Evolutionary conservation across 2,888 invertebrate genomes (phyloP).

Genomic region (Eristalinus aeneus): DNA sequence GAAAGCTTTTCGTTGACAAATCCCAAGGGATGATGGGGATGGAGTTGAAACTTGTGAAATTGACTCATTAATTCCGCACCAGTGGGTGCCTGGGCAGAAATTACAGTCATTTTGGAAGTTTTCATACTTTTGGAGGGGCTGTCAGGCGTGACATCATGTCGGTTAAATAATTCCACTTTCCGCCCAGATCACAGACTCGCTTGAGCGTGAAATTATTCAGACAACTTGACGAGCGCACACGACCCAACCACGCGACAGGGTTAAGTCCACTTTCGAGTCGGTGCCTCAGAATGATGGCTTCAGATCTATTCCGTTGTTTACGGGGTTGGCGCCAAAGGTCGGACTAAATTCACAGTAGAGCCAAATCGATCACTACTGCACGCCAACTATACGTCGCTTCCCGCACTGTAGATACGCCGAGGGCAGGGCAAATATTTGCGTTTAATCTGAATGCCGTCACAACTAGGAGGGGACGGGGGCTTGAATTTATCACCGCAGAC

Average conservation of each 20-base stretch:
- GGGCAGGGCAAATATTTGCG: background rate
- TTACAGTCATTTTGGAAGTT: no score
- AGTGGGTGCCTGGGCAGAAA: background rate
- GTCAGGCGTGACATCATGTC: no score
- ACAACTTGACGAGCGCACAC: background rate
- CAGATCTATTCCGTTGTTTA: background rate
- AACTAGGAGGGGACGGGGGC: background rate
- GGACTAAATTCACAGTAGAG: background rate
- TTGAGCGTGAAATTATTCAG: background rate
- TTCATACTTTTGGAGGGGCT: no score
- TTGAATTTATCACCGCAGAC: background rate
- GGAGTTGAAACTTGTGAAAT: background rate
- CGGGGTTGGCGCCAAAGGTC: background rate
- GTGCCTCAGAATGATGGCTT: background rate
- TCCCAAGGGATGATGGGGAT: background rate
- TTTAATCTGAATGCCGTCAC: background rate
- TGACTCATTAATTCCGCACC: background rate
- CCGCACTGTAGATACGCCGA: background rate
- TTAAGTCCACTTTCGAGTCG: background rate
- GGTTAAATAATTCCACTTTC: no score
- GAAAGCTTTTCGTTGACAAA: background rate
- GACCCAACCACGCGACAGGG: background rate
- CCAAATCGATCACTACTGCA: background rate
- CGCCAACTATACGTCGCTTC: background rate
- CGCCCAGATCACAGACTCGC: background rate